Base-by-base conservation (phyloP, 2,888 invertebrate genomes). In the Drosophila maculinotata region DNA sequence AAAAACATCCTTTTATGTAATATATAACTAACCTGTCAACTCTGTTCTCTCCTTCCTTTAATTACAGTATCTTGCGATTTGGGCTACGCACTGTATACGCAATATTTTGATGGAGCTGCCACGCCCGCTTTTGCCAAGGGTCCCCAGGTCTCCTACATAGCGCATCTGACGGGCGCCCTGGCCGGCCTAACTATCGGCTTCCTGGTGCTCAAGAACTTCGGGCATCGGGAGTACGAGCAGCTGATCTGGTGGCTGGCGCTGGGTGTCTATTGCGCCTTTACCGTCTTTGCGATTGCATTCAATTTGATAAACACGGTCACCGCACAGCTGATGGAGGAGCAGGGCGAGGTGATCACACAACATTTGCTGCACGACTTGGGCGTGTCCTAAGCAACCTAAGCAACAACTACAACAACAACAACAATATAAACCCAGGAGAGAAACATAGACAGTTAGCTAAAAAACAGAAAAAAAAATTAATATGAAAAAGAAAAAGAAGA, bases 231-330 rank as follows among this genome's bases (percentile, higher is more conserved):
- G 31, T 97, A 98, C 93, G 97, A 97, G 92, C 97, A 98, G 89
- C 93, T 98, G 74, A 94, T 98, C 86, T 98, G 98, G 97, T 98
- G 98, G 98, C 94, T 98, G 80, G 97, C 98, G 20, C 93, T 98
- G 12, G 97, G 97, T 12, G 96, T 98, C 15, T 98, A 98, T 92
- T 95, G 97, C 0, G 97, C 97, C 2, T 98, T 97, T 92, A 97
- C 97, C 44, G 94, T 97, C 58, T 98, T 98, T 92, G 98, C 98
- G 52, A 94, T 98, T 67, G 95, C 97, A 64, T 98, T 97, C 94
- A 98, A 98, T 92, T 76, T 91, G 48, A 83, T 90, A 62, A 96
- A 96, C 90, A 95, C 94, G 67, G 89, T 91, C 56, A 89, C 90
- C 49, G 91, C 91, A 57, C 91, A 91, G 80, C 82, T 89, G 74